These are phyloP conservation scores for Neoaliturus tenellus DNA, from an alignment of 2,888 invertebrate species.

Conservation along the genomic window DNA sequence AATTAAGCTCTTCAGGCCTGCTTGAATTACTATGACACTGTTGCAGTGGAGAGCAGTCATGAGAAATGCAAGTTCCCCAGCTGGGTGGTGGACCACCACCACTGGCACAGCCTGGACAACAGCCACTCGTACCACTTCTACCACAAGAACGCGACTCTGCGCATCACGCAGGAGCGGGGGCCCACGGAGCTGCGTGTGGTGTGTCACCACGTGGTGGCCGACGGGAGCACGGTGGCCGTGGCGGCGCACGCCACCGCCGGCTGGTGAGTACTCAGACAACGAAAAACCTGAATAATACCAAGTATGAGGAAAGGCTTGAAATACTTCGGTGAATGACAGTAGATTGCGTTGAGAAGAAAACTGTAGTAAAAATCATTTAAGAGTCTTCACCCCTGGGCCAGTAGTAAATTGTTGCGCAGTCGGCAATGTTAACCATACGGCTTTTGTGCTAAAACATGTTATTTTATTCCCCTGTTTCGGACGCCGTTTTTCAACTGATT, in stretches of 20 bases:
- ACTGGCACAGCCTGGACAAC: slow-evolving; percentile 87
- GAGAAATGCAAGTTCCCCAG: slow-evolving; percentile 85
- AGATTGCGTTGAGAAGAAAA: too few relatives aligned
- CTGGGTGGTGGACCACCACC: slow-evolving; percentile 87
- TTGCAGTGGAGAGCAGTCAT: slow-evolving; percentile 83
- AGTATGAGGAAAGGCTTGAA: too few relatives aligned
- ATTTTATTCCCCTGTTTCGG: too few relatives aligned
- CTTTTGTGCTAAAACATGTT: too few relatives aligned
- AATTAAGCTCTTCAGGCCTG: background rate
- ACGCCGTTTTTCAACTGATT: too few relatives aligned
- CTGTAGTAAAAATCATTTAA: too few relatives aligned
- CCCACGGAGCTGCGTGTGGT: slow-evolving; percentile 75
- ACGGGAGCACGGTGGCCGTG: slow-evolving; percentile 71
- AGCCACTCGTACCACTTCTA: slow-evolving; percentile 84
- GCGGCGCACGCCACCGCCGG: slow-evolving; percentile 86
- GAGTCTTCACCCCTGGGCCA: too few relatives aligned
- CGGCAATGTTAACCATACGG: too few relatives aligned
- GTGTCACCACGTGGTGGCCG: slow-evolving; percentile 66
- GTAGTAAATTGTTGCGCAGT: too few relatives aligned
- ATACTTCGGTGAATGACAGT: too few relatives aligned
- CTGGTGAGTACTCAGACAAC: slow-evolving; percentile 76
- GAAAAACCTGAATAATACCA: too few relatives aligned
- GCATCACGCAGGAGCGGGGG: slow-evolving; percentile 69
- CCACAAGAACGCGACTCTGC: slow-evolving; percentile 73
- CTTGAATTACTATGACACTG: slow-evolving; percentile 62